Conservation (phyloP, 2,888 invertebrate genomes). For the Chromoteleia sp. region DNA sequence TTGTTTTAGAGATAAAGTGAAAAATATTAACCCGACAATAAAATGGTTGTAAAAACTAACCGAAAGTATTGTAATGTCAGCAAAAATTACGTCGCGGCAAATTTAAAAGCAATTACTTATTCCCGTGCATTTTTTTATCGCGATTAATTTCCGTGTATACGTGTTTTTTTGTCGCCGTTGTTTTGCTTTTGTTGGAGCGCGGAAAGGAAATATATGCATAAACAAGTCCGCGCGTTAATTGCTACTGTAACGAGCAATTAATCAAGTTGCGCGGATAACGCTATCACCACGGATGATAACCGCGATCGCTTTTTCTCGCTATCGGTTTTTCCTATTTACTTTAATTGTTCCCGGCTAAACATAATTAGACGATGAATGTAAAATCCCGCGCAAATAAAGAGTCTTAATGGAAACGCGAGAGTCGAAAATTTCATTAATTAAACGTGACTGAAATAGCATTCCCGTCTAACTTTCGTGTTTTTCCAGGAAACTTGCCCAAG, state of each 20-base stretch:
- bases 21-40: constrained; percentile 64
- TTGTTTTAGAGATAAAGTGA: constrained; percentile 64
- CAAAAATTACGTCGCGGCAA: constrained; percentile 51
- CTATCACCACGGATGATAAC: constrained; percentile 39
- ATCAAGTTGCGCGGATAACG: constrained; percentile 42
- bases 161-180: not conserved
- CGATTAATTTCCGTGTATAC: constrained; percentile 42
- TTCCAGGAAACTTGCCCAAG: not conserved
- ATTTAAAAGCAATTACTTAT: constrained; percentile 62
- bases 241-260: constrained; percentile 42
- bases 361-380: constrained; percentile 43
- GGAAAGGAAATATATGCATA: constrained; percentile 35
- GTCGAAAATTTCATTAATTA: constrained; percentile 47
- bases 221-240: constrained; percentile 48
- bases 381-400: constrained; percentile 32
- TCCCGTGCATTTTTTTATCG: constrained; percentile 41
- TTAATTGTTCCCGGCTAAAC: constrained; percentile 30
- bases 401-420: constrained; percentile 33
- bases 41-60: constrained; percentile 54
- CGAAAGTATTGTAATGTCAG: constrained; percentile 55
- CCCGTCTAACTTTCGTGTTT: not conserved
- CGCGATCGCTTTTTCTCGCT: constrained; percentile 33
- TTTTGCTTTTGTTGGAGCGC: constrained; percentile 9
- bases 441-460: constrained; percentile 29
- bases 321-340: constrained; percentile 20